Base-by-base conservation (phyloP, 1,140 invertebrate genomes). In the Drosophila carrolli region DNA sequence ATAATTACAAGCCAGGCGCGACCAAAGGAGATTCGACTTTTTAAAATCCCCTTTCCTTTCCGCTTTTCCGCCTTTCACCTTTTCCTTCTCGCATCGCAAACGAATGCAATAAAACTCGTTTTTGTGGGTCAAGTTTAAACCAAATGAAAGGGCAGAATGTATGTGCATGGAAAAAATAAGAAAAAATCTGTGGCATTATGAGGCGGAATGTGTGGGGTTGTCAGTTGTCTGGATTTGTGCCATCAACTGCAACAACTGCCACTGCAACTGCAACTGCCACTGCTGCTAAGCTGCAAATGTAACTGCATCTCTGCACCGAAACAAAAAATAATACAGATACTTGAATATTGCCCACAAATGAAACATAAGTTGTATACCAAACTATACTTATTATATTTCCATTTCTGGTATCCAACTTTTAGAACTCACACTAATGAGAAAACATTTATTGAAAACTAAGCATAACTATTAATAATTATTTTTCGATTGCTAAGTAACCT, bases 111-210 rank as follows among this genome's bases (percentile, higher is more conserved):
- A 29, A 66, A 65, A 66, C 50, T 19, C 61, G 59, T 58, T 56
- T 82, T 82, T 86, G 60, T 88, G 83, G 83, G 83, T 88, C 83
- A 88, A 88, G 83, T 82, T 88, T 81, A 85, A 60, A 58, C 44
- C 68, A 56, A 85, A 67, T 78, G 59, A 66, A 70, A 51, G 68
- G 51, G 43, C 57, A 55, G 8, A 9, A 40, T 51, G 40, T 50
- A 16, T 14, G 35, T 57, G 41, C 10, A 32, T 23, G 23, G 23
- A 13, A 27, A 29, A 32, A 43, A 32, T 32, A 16, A 38, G 11
- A 43, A 2, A 7, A 48, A 50, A 9, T 32, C 27, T 32, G 9
- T 35, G 29, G 48, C 14, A 35, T 35, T 51, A 35, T n/a, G 47
- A 2, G 7, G 23, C 47, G 44, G 11, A 29, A 41, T 59, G 10